Evolutionary conservation across 1,140 invertebrate genomes (phyloP).

Genomic region (Diachasmimorpha longicaudata): DNA sequence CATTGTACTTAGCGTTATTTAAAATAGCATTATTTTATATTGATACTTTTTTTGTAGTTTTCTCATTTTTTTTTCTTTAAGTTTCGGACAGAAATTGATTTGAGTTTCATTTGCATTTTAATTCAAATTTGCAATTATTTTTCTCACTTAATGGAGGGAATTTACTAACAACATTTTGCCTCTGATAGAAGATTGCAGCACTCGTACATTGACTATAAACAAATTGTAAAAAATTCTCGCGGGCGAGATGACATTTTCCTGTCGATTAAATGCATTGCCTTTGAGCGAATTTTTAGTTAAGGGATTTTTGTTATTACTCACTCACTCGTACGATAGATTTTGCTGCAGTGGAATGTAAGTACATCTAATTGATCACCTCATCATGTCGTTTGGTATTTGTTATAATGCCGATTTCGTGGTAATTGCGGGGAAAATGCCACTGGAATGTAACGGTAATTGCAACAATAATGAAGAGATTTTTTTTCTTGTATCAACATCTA

Average conservation of each 20-base stretch:
- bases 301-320: neutral
- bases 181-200: slow-evolving; percentile 44
- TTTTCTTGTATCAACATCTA: neutral
- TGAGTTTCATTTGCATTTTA: slow-evolving; percentile 33
- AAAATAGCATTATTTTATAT: slow-evolving; percentile 55
- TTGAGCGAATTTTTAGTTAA: slow-evolving; percentile 11
- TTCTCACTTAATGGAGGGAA: slow-evolving; percentile 58
- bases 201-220: slow-evolving; percentile 53
- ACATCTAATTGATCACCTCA: neutral
- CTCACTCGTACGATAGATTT: neutral
- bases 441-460: neutral
- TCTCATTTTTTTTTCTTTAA: slow-evolving; percentile 14
- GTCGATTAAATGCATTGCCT: neutral
- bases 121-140: slow-evolving; percentile 30
- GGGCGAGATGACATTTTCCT: slow-evolving; percentile 30
- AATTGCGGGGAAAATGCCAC: neutral
- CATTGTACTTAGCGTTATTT: slow-evolving; percentile 60
- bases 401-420: neutral
- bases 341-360: neutral
- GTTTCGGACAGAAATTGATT: slow-evolving; percentile 30
- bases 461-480: neutral
- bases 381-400: neutral
- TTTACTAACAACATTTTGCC: slow-evolving; percentile 57
- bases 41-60: slow-evolving; percentile 36
- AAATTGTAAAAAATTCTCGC: slow-evolving; percentile 56